phyloP scores from a whole-genome alignment of 2,888 invertebrate genomes.

The Prenolepis imparis region DNA sequence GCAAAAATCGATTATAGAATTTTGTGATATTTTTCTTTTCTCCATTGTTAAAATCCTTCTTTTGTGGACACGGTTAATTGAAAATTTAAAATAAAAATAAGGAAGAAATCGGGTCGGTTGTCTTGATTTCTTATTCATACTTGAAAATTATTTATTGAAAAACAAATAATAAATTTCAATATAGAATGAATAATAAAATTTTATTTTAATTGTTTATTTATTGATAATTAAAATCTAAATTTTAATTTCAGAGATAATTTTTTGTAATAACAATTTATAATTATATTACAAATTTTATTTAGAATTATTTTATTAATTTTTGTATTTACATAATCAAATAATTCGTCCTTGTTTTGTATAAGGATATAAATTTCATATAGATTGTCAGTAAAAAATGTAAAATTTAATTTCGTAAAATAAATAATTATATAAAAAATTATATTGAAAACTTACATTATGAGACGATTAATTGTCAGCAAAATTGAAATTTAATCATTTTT shows the following conservation, averaged over 20 bases:
- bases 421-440: background rate
- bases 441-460: background rate
- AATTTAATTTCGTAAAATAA: background rate
- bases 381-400: background rate
- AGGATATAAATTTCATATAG: background rate
- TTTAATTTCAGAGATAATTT: background rate
- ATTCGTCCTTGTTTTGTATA: background rate
- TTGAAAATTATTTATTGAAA: background rate
- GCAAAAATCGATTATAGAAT: background rate
- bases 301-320: background rate
- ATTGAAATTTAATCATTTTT: background rate
- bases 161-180: background rate
- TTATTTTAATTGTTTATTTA: background rate
- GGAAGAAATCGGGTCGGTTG: background rate
- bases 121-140: background rate
- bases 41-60: conserved; percentile 1
- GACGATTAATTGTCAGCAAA: background rate
- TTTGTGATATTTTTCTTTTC: background rate
- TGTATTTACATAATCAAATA: background rate
- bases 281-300: no score
- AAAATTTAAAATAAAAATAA: conserved; percentile 8
- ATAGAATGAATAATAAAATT: conserved; percentile 12
- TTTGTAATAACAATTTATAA: background rate
- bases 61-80: background rate
- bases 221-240: background rate